Base-by-base conservation (phyloP, 2,888 invertebrate species). In the Theretra japonica region DNA sequence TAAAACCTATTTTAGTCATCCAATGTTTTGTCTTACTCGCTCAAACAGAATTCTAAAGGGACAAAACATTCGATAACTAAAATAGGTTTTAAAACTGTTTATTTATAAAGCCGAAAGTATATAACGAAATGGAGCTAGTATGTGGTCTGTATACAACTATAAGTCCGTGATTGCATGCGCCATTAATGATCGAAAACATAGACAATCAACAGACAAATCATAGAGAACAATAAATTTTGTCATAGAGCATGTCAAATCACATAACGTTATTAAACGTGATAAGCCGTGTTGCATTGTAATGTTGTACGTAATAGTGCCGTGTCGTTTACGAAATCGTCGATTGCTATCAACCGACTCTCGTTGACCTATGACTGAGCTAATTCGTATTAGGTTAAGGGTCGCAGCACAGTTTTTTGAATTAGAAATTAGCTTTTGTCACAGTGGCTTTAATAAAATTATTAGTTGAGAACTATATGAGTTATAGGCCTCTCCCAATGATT, bases 351-450 rank as follows among this genome's bases (percentile, higher is more conserved):
- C 62, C 53, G 33, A 30, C 70, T 65, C 65, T 68, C 30, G 19
- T 28, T 73, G 74, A 74, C 72, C 73, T 75, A 76, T 75, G 75
- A 74, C 74, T 69, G 71, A 59, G 70, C 74, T 65, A 74, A 73
- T 71, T 70, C 65, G 17, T 41, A 41, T 65, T 65, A 41, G 65
- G 41, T 21, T 17, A 65, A 65, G 65, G 65, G 48, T 65, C 65
- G 23, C 41, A 65, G 17, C 65, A 65, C 19, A 65, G 25, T 65
- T 48, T 65, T 65, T 65, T 23, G 48, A 48, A 65, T 65, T 65
- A 41, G 23, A 48, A 41, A 65, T 23, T 58, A 15, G 5, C 7
- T 65, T 21, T 41, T 62, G 62, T 5, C 62, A 41, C 62, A 41
- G 41, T 62, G 17, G 3, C 15, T 21, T 21, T 33, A 62, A 23